These are phyloP conservation scores for Palloptera scutellata DNA, from an alignment of 2,888 invertebrate species.

Conservation along the genomic window DNA sequence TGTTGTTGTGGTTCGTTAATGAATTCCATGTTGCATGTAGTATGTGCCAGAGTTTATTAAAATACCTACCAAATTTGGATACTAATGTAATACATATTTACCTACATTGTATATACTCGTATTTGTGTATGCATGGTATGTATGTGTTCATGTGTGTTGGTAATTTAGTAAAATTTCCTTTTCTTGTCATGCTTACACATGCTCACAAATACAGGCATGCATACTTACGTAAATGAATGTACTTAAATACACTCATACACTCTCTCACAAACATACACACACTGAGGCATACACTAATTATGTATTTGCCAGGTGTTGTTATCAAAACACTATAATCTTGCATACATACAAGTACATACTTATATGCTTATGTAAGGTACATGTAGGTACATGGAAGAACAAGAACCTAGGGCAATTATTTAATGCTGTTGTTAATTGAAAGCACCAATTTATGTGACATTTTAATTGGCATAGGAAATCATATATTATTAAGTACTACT, in stretches of 20 bases:
- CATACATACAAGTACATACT: background rate
- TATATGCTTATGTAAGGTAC: too few species aligned
- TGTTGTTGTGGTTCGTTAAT: background rate
- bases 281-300: background rate
- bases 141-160: background rate
- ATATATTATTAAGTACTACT: too few species aligned
- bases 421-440: background rate
- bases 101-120: background rate
- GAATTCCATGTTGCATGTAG: background rate
- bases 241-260: background rate
- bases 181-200: background rate
- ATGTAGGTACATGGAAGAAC: too few species aligned
- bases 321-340: background rate
- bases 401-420: too few species aligned
- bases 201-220: background rate
- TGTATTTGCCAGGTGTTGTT: constrained; percentile 2
- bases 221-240: background rate
- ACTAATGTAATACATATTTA: background rate
- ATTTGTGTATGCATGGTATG: background rate
- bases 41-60: background rate
- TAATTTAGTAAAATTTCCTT: background rate
- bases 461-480: too few species aligned
- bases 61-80: background rate
- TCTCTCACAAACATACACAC: background rate
- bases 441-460: background rate